Evolutionary conservation across 2,888 invertebrate genomes (phyloP), one percentile per base, ranked within the genome.

Genomic region (Acleris cristana): DNA sequence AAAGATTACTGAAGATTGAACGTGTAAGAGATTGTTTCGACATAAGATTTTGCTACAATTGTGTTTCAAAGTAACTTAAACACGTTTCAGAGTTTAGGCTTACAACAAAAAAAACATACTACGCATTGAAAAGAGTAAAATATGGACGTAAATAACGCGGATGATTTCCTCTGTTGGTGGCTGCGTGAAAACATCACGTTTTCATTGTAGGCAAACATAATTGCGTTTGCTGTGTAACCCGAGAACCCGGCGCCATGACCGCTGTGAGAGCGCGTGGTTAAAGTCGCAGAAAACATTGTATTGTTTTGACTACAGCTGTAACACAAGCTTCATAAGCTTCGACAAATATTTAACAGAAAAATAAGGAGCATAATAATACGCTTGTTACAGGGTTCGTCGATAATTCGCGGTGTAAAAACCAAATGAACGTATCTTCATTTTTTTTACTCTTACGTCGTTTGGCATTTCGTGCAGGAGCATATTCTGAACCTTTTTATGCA

Each of bases 101-200:
- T 40, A 14, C 40, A 14, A 14, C 14, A 14, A 40, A 4, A 40
- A 14, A 14, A 12, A 34, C 10, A 12, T 7, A 40, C 19, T 21
- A 14, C 18, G 10, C 18, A 51, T 19, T 51, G 18, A 21, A 19
- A 19, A 21, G 10, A 12, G 6, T 18, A n/a, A 48, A n/a, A 16
- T 48, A 48, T n/a, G 7, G 2, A 48, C 48, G 48, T 48, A 48
- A 48, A 71, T 70, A 70, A 71, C 70, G 71, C 61, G 71, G 70
- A 65, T 64, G 64, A 72, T 74, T 75, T 76, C 74, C 71, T 71
- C 73, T 53, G 59, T 70, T 40, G 62, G 64, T 60, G 65, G 45
- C 53, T 56, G 60, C 70, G 71, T 70, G 69, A 80, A 79, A 81
- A 83, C 79, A 80, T 83, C 81, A 84, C 83, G 82, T 81, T 81